These are phyloP conservation scores for Tenualosa ilisha DNA, from an alignment of 2,797 vertebrate genomes.

Conservation along the genomic window DNA sequence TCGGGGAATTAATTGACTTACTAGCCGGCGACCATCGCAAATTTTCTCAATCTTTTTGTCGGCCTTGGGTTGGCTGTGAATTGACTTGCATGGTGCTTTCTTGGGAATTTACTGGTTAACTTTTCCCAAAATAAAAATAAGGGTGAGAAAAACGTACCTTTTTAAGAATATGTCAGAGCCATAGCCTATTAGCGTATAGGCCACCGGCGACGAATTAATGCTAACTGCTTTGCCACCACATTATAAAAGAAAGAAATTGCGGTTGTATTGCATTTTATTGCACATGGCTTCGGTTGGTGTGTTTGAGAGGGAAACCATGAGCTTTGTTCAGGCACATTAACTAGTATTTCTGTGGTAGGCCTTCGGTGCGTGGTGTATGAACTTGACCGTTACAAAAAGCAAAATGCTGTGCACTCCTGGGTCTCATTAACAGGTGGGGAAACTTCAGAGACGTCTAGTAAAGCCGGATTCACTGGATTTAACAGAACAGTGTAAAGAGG, in stretches of 20 bases:
- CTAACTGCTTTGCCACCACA: constrained; percentile 64
- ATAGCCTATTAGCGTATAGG: constrained; percentile 45
- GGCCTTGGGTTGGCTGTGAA: background rate
- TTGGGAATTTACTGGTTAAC: too few species aligned
- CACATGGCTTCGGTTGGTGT: constrained; percentile 24
- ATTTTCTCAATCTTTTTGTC: constrained; percentile 8
- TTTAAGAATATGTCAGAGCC: constrained; percentile 69
- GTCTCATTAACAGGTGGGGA: constrained; percentile 82
- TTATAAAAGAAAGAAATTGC: constrained; percentile 43
- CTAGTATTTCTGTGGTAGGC: constrained; percentile 9
- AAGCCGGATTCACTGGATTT: constrained; percentile 89
- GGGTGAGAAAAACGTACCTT: constrained; percentile 60
- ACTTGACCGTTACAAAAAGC: background rate
- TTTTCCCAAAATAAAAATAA: background rate
- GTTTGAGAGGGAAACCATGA: background rate
- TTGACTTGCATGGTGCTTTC: background rate
- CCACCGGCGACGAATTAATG: constrained; percentile 59
- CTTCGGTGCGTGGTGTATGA: constrained; percentile 27
- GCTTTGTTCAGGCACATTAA: background rate
- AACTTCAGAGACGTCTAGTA: constrained; percentile 87
- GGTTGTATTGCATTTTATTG: constrained; percentile 1
- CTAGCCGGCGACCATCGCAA: background rate
- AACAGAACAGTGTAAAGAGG: constrained; percentile 87
- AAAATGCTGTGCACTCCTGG: constrained; percentile 13
- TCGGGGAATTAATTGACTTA: background rate